Conservation (phyloP, 2,113 vertebrate species). For the Psilopogon haemacephalus region DNA sequence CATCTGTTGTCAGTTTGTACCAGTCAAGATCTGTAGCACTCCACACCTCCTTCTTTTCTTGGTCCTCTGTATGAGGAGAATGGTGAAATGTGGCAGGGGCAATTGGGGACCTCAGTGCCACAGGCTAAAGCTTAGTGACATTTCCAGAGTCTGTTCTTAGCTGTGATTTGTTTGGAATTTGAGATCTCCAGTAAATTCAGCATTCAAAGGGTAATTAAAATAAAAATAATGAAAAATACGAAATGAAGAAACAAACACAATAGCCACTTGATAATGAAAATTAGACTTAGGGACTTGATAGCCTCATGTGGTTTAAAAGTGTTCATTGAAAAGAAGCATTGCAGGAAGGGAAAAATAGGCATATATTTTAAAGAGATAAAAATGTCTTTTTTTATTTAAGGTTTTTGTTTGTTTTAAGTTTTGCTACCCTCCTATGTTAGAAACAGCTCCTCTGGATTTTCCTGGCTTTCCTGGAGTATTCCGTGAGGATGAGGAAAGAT, state of each 20-base stretch:
- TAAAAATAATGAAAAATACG: not conserved
- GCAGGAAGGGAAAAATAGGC: not conserved
- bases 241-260: not conserved
- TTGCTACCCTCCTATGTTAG: not conserved
- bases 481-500: not conserved
- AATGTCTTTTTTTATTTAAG: not conserved
- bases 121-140: slow-evolving; percentile 8
- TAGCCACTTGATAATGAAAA: not conserved
- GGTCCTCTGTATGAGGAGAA: not conserved
- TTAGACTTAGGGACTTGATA: not conserved
- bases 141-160: not conserved
- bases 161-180: not conserved
- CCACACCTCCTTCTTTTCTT: accelerated
- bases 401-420: not conserved
- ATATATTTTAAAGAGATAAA: not conserved
- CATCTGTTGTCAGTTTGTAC: not conserved
- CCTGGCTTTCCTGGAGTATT: not conserved
- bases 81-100: not conserved
- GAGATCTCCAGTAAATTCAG: not conserved
- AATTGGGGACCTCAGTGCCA: accelerated
- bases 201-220: not conserved
- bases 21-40: not conserved
- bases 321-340: not conserved
- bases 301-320: not conserved
- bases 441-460: not conserved